phyloP scores from a whole-genome alignment of 2,113 vertebrate genomes.

The Orycteropus afer region DNA sequence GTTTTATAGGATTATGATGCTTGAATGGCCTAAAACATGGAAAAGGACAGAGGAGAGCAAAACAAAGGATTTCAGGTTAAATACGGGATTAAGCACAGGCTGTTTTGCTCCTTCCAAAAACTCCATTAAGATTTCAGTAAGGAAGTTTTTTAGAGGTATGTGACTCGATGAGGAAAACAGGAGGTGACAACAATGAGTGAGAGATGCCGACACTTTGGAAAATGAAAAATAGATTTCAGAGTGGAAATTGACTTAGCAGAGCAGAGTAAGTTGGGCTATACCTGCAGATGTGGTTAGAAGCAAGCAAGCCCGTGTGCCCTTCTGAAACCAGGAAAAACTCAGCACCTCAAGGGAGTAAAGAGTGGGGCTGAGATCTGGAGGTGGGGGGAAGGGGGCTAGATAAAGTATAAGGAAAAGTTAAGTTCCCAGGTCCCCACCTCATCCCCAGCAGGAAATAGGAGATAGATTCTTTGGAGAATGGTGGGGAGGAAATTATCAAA shows the following conservation, averaged over 20 bases:
- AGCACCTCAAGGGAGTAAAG: background rate
- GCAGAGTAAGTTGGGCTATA: background rate
- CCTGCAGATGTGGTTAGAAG: background rate
- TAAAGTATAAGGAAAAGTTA: background rate
- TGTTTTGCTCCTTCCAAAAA: background rate
- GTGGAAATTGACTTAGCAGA: background rate
- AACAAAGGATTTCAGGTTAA: background rate
- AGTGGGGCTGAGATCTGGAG: background rate
- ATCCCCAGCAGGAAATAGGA: background rate
- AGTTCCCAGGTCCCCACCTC: background rate
- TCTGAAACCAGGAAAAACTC: background rate
- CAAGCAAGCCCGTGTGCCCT: background rate
- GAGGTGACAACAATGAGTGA: background rate
- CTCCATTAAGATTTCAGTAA: background rate
- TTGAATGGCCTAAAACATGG: background rate
- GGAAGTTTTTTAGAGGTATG: background rate
- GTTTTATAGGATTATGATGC: background rate
- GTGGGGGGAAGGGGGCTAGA: background rate
- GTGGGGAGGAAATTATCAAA: conserved; percentile 24
- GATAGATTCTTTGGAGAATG: background rate
- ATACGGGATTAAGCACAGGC: background rate
- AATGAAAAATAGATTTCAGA: background rate
- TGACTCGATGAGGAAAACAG: background rate
- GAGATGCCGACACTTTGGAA: background rate
- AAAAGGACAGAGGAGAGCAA: background rate